Conservation (phyloP, 2,113 vertebrate species). For the Catharus minimus region DNA sequence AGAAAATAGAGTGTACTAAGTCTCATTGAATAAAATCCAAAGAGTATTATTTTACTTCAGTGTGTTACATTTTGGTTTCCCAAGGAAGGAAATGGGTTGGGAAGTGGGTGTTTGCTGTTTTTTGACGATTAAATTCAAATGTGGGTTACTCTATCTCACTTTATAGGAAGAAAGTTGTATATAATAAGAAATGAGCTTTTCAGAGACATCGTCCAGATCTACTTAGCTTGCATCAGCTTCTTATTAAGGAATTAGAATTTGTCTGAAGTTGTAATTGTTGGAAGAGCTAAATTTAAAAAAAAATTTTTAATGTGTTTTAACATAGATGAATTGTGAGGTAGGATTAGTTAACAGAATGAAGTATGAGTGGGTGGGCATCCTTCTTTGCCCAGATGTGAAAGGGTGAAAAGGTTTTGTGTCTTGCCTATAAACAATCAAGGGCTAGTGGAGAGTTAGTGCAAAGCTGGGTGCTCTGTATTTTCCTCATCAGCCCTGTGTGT, state of each 20-base stretch:
- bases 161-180: neutral
- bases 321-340: neutral
- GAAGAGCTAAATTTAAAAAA: neutral
- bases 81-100: neutral
- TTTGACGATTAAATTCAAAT: neutral
- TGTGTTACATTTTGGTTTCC: neutral
- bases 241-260: neutral
- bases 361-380: neutral
- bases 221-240: neutral
- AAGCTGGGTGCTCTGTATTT: neutral
- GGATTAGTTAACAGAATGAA: neutral
- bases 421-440: neutral
- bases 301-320: neutral
- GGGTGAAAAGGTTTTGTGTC: neutral
- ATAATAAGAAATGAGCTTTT: neutral
- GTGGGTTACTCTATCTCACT: neutral
- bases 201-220: neutral
- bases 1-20: neutral
- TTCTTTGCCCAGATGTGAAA: neutral
- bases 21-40: neutral
- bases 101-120: neutral
- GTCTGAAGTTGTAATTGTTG: neutral
- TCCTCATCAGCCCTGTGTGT: rapidly evolving
- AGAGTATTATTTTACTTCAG: neutral
- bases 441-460: neutral